Evolutionary conservation across 2,797 vertebrate species (phyloP).

Genomic region (Emydoidea blandingii): DNA sequence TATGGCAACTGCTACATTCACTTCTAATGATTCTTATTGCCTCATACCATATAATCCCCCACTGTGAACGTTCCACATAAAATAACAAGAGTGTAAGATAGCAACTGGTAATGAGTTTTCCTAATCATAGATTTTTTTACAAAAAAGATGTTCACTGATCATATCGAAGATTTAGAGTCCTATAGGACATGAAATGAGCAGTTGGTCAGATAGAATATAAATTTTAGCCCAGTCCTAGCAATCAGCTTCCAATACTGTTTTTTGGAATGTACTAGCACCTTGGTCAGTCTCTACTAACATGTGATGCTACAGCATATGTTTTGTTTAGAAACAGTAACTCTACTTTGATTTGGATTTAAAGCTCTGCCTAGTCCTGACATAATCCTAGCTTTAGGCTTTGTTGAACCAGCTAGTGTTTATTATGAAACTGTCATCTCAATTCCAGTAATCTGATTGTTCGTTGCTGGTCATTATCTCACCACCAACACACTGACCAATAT

Average conservation of each 20-base stretch:
- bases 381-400: slow-evolving; percentile 71
- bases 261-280: background rate
- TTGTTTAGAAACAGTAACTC: slow-evolving; percentile 46
- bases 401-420: slow-evolving; percentile 70
- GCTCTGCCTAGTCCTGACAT: slow-evolving; percentile 57
- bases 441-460: slow-evolving; percentile 51
- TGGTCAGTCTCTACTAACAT: background rate
- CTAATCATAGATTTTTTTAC: background rate
- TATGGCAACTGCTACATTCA: background rate
- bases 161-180: background rate
- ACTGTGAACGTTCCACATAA: background rate
- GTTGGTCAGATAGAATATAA: rapidly evolving
- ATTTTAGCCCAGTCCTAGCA: background rate
- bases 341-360: slow-evolving; percentile 53
- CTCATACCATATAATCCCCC: background rate
- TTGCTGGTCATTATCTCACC: slow-evolving; percentile 65
- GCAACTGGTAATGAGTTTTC: background rate
- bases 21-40: background rate
- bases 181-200: background rate
- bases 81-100: background rate
- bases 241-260: background rate
- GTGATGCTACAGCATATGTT: slow-evolving; percentile 11
- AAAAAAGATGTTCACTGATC: background rate
- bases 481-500: slow-evolving; percentile 50
- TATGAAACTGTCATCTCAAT: slow-evolving; percentile 72